A percentile compares a stretch with the other conserved stretches of the same genome.
These are phyloP conservation scores for Eupithecia insigniata DNA, from an alignment of 2,888 invertebrate species.

Conservation along the genomic window DNA sequence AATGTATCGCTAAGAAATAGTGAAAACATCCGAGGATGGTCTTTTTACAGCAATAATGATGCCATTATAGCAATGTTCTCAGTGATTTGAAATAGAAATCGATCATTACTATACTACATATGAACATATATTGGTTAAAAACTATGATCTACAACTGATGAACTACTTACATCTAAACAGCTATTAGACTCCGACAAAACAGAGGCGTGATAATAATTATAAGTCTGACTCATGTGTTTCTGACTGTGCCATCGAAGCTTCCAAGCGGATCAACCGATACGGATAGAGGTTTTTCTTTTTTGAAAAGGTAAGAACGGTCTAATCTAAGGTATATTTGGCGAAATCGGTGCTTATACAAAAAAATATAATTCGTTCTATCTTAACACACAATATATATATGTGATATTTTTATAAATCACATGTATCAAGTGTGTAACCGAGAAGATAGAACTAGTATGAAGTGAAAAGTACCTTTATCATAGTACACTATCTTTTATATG, in stretches of 20 bases:
- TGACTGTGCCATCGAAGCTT: too few species aligned
- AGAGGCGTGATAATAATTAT: neutral
- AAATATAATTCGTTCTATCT: too few species aligned
- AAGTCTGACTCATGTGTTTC: neutral
- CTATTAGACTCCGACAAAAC: neutral
- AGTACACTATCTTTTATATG: too few species aligned
- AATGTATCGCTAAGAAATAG: slow-evolving; percentile 53
- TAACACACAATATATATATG: neutral
- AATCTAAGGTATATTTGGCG: too few species aligned
- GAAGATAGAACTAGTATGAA: neutral
- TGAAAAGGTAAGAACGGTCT: neutral
- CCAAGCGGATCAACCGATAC: too few species aligned
- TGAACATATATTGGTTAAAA: neutral
- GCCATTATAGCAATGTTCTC: slow-evolving; percentile 74
- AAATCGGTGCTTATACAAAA: too few species aligned
- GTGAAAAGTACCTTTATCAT: neutral
- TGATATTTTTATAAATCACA: too few species aligned
- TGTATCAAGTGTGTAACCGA: neutral
- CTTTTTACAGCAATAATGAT: slow-evolving; percentile 63
- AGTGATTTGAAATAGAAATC: slow-evolving; percentile 33
- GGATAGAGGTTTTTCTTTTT: neutral
- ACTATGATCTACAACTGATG: neutral
- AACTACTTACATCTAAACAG: too few species aligned
- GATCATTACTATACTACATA: neutral
- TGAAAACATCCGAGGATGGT: slow-evolving; percentile 60